Base-by-base conservation (phyloP, 2,113 vertebrate genomes). In the Penelope pileata region DNA sequence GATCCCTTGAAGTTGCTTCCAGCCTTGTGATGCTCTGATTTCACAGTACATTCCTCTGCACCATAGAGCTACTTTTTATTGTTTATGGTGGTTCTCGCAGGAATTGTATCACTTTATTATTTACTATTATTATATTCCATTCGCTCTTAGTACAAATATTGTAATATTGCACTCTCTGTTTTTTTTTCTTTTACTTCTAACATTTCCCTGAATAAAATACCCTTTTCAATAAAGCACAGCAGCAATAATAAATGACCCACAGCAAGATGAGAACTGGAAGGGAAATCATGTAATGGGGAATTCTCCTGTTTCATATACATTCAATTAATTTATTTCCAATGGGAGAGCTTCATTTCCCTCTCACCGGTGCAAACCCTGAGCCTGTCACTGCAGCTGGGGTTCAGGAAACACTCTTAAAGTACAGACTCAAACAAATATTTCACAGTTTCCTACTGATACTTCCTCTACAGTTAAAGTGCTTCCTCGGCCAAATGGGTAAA, bases 271-370 rank as follows among this genome's bases (percentile, higher is more conserved):
- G 60, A 91, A 62, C 13, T 63, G 51, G 34, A 88, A 81, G 27
- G 51, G 82, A 83, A 88, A 80, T 88, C 78, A 19, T 45, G 1
- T 43, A 96, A 29, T 51, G 60, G 88, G 56, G 22, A 96, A 88
- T 81, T 91, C 91, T 96, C 85, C 64, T 34, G 48, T 93, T 96
- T 93, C 85, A 75, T 4, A 78, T 64, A 36, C 40, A 12, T 90
- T 83, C 72, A 84, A 83, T 90, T 96, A 83, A 91, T 88, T 93
- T 90, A 88, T 90, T 96, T 90, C 48, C 72, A 91, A 26, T 32
- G 77, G 78, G 72, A 86, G 74, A 85, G 70, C 72, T 90, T 72
- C 42, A 54, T 79, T 91, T 93, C 79, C 47, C 82, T 92, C 82
- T 83, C 79, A 70, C 34, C 69, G n/a, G 63, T 4, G 51, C 69